Percentiles rank a stretch among this genome's conserved stretches.
Evolutionary conservation across 2,888 invertebrate species (phyloP).

Genomic region (Brachycybe producta): DNA sequence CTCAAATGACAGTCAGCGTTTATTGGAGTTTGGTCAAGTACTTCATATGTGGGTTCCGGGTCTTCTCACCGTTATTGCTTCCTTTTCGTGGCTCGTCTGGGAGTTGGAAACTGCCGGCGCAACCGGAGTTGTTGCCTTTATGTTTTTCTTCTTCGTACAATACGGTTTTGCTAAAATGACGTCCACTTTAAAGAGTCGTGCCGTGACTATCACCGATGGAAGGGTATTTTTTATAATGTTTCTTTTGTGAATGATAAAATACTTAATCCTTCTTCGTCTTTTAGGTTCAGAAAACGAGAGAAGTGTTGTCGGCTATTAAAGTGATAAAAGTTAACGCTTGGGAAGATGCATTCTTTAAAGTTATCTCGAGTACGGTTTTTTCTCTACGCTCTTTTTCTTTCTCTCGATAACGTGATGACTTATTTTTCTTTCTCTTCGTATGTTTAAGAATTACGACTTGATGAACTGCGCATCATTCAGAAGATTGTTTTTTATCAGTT

Average conservation of each 20-base stretch:
- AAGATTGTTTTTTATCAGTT: conserved; percentile 12
- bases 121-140: conserved; percentile 40
- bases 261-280: conserved; percentile 8
- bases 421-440: background rate
- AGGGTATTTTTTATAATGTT: conserved; percentile 30
- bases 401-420: background rate
- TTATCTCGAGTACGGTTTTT: conserved; percentile 33
- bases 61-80: conserved; percentile 40
- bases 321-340: conserved; percentile 52
- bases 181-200: conserved; percentile 32
- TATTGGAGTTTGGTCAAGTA: conserved; percentile 42
- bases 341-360: conserved; percentile 45
- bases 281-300: conserved; percentile 42
- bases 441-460: background rate
- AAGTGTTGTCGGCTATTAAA: conserved; percentile 45
- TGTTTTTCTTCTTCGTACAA: conserved; percentile 34
- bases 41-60: conserved; percentile 42
- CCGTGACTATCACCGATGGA: conserved; percentile 32
- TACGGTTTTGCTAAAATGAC: conserved; percentile 36
- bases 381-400: background rate
- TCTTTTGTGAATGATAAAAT: background rate
- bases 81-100: conserved; percentile 39
- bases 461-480: conserved; percentile 7
- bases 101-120: conserved; percentile 43
- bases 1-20: conserved; percentile 42